Evolutionary conservation across 1,140 invertebrate genomes (phyloP).

Genomic region (Drosophila pallidifrons): DNA sequence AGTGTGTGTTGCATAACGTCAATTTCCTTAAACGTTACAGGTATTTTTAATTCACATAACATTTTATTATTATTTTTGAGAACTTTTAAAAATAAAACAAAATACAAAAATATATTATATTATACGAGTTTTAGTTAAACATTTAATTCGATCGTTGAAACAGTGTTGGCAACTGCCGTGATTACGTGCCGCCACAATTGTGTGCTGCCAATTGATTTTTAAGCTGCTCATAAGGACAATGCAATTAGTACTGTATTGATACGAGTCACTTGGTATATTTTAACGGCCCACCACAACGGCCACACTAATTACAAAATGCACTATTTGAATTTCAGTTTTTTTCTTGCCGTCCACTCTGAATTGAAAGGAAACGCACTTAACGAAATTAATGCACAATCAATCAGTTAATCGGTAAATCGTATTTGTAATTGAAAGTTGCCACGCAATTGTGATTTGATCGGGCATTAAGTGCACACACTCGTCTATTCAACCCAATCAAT

Average conservation of each 20-base stretch:
- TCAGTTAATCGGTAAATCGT: not conserved
- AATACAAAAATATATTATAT: not conserved
- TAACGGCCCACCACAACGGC: not conserved
- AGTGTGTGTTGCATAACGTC: too few species aligned
- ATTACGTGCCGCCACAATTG: not conserved
- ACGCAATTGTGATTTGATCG: constrained; percentile 5
- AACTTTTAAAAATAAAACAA: not conserved
- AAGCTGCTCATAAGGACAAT: not conserved
- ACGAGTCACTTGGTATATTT: too few species aligned
- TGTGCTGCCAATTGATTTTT: not conserved
- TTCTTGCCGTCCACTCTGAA: not conserved
- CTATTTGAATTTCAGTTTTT: constrained; percentile 3
- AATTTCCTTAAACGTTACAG: too few species aligned
- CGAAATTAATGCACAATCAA: constrained; percentile 10
- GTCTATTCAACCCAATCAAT: not conserved
- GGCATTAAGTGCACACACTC: not conserved
- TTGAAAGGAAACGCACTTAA: constrained; percentile 8
- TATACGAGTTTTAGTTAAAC: not conserved
- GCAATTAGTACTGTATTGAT: not conserved
- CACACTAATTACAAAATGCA: not conserved
- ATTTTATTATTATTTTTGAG: too few species aligned
- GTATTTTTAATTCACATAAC: too few species aligned
- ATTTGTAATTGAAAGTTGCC: constrained; percentile 7
- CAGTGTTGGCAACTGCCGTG: not conserved
- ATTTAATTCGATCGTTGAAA: not conserved